phyloP scores from a whole-genome alignment of 2,888 invertebrate species.

The Ophioninae sp. region DNA sequence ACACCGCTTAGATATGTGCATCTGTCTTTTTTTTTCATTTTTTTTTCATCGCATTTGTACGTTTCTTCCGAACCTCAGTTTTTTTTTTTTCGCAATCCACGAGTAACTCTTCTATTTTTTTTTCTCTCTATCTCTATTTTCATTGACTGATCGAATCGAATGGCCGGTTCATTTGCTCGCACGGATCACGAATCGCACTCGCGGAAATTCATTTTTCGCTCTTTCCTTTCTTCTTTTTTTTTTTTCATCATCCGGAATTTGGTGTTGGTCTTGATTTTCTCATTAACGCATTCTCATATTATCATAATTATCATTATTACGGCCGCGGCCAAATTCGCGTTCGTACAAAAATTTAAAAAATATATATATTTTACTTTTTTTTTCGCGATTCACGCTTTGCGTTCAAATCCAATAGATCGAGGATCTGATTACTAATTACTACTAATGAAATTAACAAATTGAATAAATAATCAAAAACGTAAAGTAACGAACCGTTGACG shows the following conservation, averaged over 20 bases:
- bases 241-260: background rate
- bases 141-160: conserved; percentile 16
- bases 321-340: background rate
- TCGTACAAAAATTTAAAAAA: background rate
- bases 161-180: background rate
- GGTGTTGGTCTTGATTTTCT: too few relatives aligned
- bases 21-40: too few relatives aligned
- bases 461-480: background rate
- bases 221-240: conserved; percentile 7
- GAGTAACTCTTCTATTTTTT: background rate
- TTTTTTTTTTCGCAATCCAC: conserved; percentile 17
- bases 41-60: conserved; percentile 24
- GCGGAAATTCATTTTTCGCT: conserved; percentile 8
- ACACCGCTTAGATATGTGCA: background rate
- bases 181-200: conserved; percentile 9
- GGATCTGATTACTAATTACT: too few relatives aligned
- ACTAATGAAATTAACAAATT: too few relatives aligned
- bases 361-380: too few relatives aligned
- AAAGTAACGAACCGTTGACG: conserved; percentile 1
- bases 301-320: background rate
- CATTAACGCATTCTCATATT: too few relatives aligned
- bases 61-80: conserved; percentile 33
- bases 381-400: too few relatives aligned
- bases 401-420: too few relatives aligned
- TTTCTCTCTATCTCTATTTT: conserved; percentile 6